Evolutionary conservation across 2,797 vertebrate genomes (phyloP).

Genomic region (Rhabdomys pumilio): DNA sequence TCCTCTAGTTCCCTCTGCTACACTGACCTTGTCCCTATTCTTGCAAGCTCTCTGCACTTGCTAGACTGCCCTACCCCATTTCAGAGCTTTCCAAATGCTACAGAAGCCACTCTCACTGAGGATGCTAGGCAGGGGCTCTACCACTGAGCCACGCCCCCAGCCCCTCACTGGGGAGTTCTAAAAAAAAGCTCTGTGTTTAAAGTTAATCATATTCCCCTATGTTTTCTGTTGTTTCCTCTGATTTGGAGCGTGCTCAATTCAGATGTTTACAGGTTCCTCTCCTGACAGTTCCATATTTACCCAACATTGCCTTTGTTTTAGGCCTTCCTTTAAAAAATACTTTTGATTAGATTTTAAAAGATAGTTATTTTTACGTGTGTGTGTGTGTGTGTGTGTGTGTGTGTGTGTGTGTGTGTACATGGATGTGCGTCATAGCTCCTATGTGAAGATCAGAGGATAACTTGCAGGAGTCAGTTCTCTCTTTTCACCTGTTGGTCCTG

Average conservation of each 20-base stretch:
- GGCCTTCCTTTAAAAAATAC: not conserved
- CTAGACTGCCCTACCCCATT: not conserved
- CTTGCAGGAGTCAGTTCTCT: not conserved
- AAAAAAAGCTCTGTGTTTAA: not conserved
- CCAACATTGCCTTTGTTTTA: not conserved
- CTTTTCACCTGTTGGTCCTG: not conserved
- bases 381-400: not conserved
- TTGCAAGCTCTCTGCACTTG: not conserved
- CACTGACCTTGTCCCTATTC: not conserved
- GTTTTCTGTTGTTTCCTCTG: too few species aligned
- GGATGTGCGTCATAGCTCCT: not conserved
- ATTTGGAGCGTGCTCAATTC: not conserved
- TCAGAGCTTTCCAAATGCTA: not conserved
- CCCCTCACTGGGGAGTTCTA: not conserved
- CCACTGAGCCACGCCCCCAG: not conserved
- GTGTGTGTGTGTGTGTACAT: rapidly evolving
- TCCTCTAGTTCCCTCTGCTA: not conserved
- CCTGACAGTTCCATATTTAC: not conserved
- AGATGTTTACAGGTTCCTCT: not conserved
- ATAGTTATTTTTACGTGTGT: not conserved
- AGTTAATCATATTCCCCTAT: not conserved
- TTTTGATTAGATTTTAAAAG: not conserved
- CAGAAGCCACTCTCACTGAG: not conserved
- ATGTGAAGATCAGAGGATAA: not conserved
- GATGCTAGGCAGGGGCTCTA: not conserved